Evolutionary conservation across 2,888 invertebrate genomes (phyloP), one percentile per base, ranked within the genome.

Genomic region (Ernsta delagoae): DNA sequence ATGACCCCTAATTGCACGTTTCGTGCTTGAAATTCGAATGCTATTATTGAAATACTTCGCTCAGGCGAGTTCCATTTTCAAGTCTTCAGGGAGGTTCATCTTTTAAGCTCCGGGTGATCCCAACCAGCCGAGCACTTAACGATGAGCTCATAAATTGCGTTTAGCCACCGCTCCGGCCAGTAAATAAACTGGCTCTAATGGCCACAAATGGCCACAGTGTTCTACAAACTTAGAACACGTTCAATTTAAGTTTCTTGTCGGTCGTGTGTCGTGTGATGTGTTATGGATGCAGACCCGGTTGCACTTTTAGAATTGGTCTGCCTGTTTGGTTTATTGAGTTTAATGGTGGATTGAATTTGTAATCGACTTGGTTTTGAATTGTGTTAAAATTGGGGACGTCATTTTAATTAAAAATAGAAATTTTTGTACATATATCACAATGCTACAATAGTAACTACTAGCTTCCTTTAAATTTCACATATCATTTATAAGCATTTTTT

Each of bases 71-170:
- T 48, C 48, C n/a, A 48, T 48, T 48, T 48, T 12, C 12, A 48
- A 48, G n/a, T 6, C 53, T 31, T 53, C 16, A 11, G 31, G 53
- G 48, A 41, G 48, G 59, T 66, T 53, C 41, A 66, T 59, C 59
- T 54, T 65, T 65, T 66, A 66, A 66, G 41, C 39, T 41, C 43
- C 36, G 39, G 50, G 50, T 50, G 39, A 59, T 66, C 66, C 54
- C 60, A 59, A 59, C 73, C 50, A 16, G 72, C 70, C 72, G 71
- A 76, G 74, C 70, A 70, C 76, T 72, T 64, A 70, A 71, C 73
- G 79, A 79, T 75, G 75, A 76, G 75, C 73, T 9, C 74, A 80
- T 82, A 83, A 83, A 80, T 80, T 77, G 74, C 72, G 73, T 72
- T 76, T 74, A 76, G 73, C 76, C 75, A 53, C 70, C 48, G 12